Evolutionary conservation across 2,797 vertebrate genomes (phyloP).

Genomic region (Sebastolobus altivelis): DNA sequence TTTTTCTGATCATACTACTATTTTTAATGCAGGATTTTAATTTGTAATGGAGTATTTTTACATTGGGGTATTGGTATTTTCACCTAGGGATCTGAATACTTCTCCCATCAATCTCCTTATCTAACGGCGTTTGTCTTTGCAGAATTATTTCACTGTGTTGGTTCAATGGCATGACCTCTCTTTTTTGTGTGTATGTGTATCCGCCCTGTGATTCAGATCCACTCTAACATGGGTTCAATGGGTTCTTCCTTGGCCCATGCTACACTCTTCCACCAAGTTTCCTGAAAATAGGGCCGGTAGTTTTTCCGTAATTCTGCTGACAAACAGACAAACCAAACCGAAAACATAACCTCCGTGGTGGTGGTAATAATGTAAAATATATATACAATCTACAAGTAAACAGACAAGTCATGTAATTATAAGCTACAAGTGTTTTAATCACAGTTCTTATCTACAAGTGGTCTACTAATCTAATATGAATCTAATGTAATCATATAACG

Average conservation of each 20-base stretch:
- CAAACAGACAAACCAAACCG: not conserved
- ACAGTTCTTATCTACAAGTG: not conserved
- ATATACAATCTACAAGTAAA: not conserved
- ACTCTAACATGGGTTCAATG: not conserved
- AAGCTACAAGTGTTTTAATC: not conserved
- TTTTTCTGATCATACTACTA: no score
- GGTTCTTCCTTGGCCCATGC: not conserved
- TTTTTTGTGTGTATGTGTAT: not conserved
- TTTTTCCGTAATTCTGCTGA: not conserved
- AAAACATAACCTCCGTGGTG: not conserved
- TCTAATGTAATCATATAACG: not conserved
- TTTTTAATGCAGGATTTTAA: not conserved
- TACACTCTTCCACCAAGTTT: not conserved
- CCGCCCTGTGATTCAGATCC: not conserved
- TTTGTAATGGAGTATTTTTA: not conserved
- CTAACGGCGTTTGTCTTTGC: not conserved
- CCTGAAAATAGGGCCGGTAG: not conserved
- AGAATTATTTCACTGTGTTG: not conserved
- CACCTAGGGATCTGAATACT: not conserved
- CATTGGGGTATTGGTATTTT: not conserved
- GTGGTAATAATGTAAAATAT: not conserved
- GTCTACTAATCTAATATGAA: slow-evolving; percentile 9
- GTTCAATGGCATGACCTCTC: not conserved
- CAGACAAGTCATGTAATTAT: not conserved
- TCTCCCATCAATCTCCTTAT: not conserved